These are phyloP conservation scores for Archips crataeganus DNA, from an alignment of 2,888 invertebrate species.

Conservation along the genomic window DNA sequence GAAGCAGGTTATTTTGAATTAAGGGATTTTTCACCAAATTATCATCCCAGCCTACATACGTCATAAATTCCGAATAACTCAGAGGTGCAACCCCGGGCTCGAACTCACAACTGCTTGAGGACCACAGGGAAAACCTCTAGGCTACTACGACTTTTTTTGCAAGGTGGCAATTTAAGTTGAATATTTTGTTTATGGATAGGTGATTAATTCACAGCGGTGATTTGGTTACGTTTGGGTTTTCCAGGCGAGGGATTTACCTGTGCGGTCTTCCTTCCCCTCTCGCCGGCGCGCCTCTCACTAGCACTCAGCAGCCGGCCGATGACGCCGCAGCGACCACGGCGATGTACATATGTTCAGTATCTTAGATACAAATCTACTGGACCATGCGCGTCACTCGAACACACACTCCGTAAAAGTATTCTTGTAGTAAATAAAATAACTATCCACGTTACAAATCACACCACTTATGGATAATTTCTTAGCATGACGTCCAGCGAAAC, in stretches of 20 bases:
- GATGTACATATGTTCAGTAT: background rate
- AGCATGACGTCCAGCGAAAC: slow-evolving; percentile 2
- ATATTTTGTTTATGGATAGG: too few relatives aligned
- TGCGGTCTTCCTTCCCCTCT: background rate
- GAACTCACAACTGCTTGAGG: too few relatives aligned
- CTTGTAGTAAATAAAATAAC: slow-evolving; percentile 6
- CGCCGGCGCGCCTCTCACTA: background rate
- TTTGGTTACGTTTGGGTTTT: slow-evolving; percentile 5
- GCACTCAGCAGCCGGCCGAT: background rate
- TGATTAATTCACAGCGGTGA: background rate
- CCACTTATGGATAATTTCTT: background rate
- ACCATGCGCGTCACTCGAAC: background rate
- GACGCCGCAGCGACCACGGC: background rate
- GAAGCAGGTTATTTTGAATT: too few relatives aligned
- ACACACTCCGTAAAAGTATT: background rate
- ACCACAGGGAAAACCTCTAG: too few relatives aligned
- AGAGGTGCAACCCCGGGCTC: too few relatives aligned
- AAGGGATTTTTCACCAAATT: too few relatives aligned
- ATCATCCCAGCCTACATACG: too few relatives aligned
- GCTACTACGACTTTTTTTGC: too few relatives aligned
- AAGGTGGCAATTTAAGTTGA: too few relatives aligned
- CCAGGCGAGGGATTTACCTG: background rate
- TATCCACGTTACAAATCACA: slow-evolving; percentile 8
- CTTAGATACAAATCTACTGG: background rate
- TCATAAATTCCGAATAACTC: too few relatives aligned